Percentiles rank a stretch among this genome's conserved stretches.
These are phyloP conservation scores for Pangasius mekongensis DNA, from an alignment of 2,797 vertebrate species.

Conservation along the genomic window DNA sequence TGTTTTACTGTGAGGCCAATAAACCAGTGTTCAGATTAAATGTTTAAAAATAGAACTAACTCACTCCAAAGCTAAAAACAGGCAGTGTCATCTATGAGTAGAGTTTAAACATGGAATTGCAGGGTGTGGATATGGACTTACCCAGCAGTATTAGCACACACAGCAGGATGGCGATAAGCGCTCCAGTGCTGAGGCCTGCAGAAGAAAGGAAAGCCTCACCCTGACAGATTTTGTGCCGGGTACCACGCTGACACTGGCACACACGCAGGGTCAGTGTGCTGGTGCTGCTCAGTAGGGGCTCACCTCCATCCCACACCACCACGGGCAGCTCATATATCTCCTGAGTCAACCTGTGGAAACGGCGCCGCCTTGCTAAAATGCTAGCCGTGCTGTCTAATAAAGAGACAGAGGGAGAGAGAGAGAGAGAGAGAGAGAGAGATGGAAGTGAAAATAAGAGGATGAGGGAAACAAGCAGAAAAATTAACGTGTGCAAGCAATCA, in stretches of 20 bases:
- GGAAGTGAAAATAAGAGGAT: slow-evolving; percentile 1
- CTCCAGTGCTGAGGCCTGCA: slow-evolving; percentile 94
- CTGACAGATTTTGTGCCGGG: slow-evolving; percentile 85
- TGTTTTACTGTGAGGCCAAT: neutral
- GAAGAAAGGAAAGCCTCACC: slow-evolving; percentile 92
- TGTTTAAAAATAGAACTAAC: neutral
- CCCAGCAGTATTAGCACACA: slow-evolving; percentile 96
- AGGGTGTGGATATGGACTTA: slow-evolving; percentile 67
- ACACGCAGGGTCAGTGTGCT: slow-evolving; percentile 91
- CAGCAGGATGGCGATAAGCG: slow-evolving; percentile 94
- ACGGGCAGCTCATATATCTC: slow-evolving; percentile 90
- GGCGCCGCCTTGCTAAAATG: slow-evolving; percentile 84
- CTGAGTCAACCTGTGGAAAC: slow-evolving; percentile 89
- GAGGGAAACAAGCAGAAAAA: neutral
- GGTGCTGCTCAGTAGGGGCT: slow-evolving; percentile 90
- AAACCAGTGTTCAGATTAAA: neutral
- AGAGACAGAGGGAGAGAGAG: slow-evolving; percentile 29
- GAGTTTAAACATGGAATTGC: neutral
- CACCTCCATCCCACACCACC: slow-evolving; percentile 90
- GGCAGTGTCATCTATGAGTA: neutral
- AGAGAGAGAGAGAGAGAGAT: slow-evolving; percentile 33
- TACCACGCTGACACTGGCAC: slow-evolving; percentile 89
- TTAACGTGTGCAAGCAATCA: slow-evolving; percentile 22
- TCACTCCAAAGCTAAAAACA: neutral
- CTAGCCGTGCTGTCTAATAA: slow-evolving; percentile 90